Base-by-base conservation (phyloP, 1,140 invertebrate species). In the Lordiphosa mommai region DNA sequence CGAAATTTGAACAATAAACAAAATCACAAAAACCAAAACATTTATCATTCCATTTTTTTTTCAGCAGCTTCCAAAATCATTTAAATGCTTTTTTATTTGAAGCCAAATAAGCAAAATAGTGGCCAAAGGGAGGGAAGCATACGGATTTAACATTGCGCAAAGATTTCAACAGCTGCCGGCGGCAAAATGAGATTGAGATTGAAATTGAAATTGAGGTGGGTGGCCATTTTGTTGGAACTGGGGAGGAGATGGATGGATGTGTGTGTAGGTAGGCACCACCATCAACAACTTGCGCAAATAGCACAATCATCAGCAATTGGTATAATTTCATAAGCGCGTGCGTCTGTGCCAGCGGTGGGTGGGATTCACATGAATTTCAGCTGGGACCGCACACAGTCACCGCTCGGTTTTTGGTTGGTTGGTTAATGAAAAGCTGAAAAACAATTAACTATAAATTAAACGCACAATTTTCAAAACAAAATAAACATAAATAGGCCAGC, bases 21-120 rank as follows among this genome's bases (percentile, higher is more conserved):
- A 85, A 84, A 84, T 77, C 79, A 85, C 77, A 84, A 77, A 82
- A 84, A 76, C 79, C 79, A 84, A 84, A 84, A 84, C 77, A 84
- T 85, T 84, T 84, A 84, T 84, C 77, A 84, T 85, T 85, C 69
- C 77, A 77, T 41, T 46, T 29, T 33, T 33, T 30, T n/a, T 20
- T 23, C 29, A 29, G 64, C 43, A 65, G 61, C 72, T 61, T 49
- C 47, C 53, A 37, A 72, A 82, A 69, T 61, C 72, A 55, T 82
- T 82, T 82, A 84, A 84, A 82, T 77, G 77, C 65, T 72, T 84
- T 82, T 82, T 82, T 84, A 82, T 82, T 82, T 84, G 61, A 72
- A 82, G 72, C 76, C 63, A 82, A 82, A 82, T 76, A 82, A 82
- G 76, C 76, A 84, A 58, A 67, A 71, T 76, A 82, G 73, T 77